Conservation (phyloP, 2,113 vertebrate genomes). For the Gallinago undulata region DNA sequence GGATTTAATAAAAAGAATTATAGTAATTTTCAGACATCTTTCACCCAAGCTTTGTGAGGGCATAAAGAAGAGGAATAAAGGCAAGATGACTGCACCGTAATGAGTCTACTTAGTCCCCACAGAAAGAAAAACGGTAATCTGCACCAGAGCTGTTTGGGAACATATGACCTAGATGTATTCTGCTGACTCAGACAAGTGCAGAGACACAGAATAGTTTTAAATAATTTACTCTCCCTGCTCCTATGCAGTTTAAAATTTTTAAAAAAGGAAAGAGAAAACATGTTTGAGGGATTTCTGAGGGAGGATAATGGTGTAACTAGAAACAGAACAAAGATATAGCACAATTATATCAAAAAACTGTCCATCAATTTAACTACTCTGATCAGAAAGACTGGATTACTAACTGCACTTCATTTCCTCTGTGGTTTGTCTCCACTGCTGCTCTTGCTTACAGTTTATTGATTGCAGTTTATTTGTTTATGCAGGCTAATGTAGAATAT, state of each 20-base stretch:
- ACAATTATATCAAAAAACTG: not conserved
- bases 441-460: not conserved
- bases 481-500: not conserved
- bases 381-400: not conserved
- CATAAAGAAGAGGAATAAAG: not conserved
- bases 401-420: not conserved
- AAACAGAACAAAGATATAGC: not conserved
- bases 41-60: not conserved
- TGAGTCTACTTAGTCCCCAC: not conserved
- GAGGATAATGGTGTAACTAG: not conserved
- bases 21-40: not conserved
- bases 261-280: not conserved
- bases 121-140: not conserved
- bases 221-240: conserved; percentile 10
- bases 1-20: not conserved
- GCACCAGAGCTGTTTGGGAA: not conserved
- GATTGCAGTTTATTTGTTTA: conserved; percentile 34
- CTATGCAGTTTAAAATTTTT: not conserved
- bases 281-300: not conserved
- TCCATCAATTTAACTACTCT: not conserved
- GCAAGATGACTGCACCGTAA: not conserved
- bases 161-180: conserved; percentile 23
- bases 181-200: conserved; percentile 49
- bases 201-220: conserved; percentile 19
- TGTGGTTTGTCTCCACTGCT: not conserved